Conservation (phyloP, 2,797 vertebrate species). For the Neopelma chrysocephalum region DNA sequence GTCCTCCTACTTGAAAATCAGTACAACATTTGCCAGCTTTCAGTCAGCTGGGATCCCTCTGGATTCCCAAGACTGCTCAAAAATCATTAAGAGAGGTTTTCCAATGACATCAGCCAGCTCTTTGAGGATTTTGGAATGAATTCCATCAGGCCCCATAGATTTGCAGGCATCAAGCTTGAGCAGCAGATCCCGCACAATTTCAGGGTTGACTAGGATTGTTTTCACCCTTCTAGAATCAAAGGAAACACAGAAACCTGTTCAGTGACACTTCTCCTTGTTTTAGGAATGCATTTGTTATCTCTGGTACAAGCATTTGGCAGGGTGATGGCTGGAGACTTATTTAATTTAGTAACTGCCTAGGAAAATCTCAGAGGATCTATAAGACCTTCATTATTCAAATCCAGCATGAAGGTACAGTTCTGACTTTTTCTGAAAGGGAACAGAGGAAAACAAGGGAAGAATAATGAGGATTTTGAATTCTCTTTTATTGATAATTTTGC, state of each 20-base stretch:
- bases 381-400: constrained; percentile 7
- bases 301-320: background rate
- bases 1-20: background rate
- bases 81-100: background rate
- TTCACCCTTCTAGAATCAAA: background rate
- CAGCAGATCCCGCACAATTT: background rate
- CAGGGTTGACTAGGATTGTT: background rate
- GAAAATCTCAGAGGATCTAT: background rate
- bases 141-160: background rate
- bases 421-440: background rate
- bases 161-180: background rate
- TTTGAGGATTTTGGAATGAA: background rate
- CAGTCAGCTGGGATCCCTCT: background rate
- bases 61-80: background rate
- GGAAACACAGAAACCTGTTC: background rate
- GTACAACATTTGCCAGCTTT: background rate
- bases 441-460: background rate
- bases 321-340: background rate
- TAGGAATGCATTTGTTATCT: background rate
- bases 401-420: background rate
- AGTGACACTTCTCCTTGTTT: background rate
- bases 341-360: background rate
- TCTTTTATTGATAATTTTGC: background rate
- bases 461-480: background rate
- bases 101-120: background rate